These are phyloP conservation scores for Momotus momota DNA, from an alignment of 2,797 vertebrate genomes.

Conservation along the genomic window DNA sequence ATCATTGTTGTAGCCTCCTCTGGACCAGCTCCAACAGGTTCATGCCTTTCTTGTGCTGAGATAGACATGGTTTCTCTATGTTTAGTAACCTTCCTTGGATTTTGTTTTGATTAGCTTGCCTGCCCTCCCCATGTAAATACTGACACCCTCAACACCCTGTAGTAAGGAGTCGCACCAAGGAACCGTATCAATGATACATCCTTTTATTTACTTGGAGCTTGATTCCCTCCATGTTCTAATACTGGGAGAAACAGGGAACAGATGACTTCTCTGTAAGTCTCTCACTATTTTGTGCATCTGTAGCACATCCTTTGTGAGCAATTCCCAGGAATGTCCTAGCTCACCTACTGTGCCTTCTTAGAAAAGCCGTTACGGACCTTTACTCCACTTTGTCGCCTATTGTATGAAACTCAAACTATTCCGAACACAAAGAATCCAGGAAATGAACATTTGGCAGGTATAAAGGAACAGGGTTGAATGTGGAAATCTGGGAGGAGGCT, in stretches of 20 bases:
- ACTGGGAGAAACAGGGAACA: background rate
- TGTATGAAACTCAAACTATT: background rate
- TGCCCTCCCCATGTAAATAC: background rate
- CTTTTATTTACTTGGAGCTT: background rate
- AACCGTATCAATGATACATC: rapidly evolving
- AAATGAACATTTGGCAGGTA: background rate
- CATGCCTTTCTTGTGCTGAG: background rate
- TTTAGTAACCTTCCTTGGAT: background rate
- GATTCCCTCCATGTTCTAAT: background rate
- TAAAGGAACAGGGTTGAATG: background rate
- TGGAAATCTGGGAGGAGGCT: constrained; percentile 47
- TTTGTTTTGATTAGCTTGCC: background rate
- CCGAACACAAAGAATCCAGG: background rate
- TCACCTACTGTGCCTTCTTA: background rate
- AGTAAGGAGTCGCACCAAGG: background rate
- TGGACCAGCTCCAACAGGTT: background rate
- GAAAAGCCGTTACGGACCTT: background rate
- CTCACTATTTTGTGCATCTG: background rate
- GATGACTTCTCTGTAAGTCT: background rate
- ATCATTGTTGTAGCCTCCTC: background rate
- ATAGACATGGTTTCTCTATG: background rate
- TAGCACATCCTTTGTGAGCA: background rate
- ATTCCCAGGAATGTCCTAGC: background rate
- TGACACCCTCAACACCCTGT: background rate
- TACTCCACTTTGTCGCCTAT: rapidly evolving